These are phyloP conservation scores for Pseudochaenichthys georgianus DNA, from an alignment of 2,797 vertebrate genomes.

Conservation along the genomic window DNA sequence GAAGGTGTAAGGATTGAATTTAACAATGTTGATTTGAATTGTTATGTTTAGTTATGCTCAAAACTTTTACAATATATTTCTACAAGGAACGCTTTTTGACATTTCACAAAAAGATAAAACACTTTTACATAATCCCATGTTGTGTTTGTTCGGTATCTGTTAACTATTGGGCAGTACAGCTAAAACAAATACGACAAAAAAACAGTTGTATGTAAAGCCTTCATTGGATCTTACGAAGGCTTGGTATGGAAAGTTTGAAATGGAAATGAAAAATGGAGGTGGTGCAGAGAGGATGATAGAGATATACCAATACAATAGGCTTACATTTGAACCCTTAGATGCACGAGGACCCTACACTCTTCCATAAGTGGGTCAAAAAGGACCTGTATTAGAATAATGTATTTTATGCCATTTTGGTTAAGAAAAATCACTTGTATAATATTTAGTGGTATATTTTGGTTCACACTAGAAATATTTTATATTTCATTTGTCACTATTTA, in stretches of 20 bases:
- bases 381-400: too few relatives aligned
- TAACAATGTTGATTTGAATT: too few relatives aligned
- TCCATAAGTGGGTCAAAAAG: too few relatives aligned
- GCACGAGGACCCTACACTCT: too few relatives aligned
- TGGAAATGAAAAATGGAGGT: constrained; percentile 22
- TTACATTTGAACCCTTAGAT: background rate
- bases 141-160: background rate
- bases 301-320: background rate
- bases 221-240: background rate
- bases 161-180: background rate
- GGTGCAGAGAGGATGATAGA: background rate
- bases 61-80: background rate
- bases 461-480: too few relatives aligned
- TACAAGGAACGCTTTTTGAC: background rate
- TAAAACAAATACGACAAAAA: background rate
- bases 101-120: background rate
- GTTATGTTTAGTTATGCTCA: background rate
- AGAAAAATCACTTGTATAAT: too few relatives aligned
- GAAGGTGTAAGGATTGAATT: background rate
- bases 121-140: background rate
- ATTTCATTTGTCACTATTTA: too few relatives aligned
- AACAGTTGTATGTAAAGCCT: too few relatives aligned
- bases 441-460: too few relatives aligned
- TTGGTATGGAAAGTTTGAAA: constrained; percentile 37
- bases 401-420: too few relatives aligned